Evolutionary conservation across 2,888 invertebrate genomes (phyloP).

Genomic region (Hymenopus coronatus): DNA sequence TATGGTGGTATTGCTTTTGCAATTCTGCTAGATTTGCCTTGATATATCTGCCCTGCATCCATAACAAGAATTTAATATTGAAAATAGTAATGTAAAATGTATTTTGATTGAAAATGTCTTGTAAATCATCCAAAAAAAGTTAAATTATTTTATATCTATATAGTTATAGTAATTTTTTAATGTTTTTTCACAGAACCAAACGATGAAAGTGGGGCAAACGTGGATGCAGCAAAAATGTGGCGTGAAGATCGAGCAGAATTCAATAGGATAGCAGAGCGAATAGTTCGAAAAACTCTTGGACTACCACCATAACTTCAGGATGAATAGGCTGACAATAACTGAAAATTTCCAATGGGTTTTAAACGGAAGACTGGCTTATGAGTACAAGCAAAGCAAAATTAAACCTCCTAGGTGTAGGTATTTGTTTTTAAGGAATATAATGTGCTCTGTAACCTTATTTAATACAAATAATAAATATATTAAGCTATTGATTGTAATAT

Average conservation of each 20-base stretch:
- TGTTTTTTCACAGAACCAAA: conserved; percentile 75
- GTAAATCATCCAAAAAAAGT: background rate
- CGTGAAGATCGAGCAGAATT: conserved; percentile 92
- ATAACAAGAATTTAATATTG: too few relatives aligned
- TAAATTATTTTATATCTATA: background rate
- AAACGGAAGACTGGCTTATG: background rate
- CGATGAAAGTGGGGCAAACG: conserved; percentile 98
- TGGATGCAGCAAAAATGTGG: conserved; percentile 99
- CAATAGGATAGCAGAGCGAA: conserved; percentile 84
- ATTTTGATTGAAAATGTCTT: too few relatives aligned
- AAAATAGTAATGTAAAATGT: too few relatives aligned
- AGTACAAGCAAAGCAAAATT: background rate
- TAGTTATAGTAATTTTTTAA: background rate
- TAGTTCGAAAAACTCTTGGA: conserved; percentile 88
- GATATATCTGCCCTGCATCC: too few relatives aligned
- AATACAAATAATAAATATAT: background rate
- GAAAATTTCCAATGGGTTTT: background rate
- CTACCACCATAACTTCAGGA: conserved; percentile 48
- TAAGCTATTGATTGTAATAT: background rate
- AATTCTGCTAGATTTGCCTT: too few relatives aligned
- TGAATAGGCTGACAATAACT: background rate
- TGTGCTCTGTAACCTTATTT: background rate
- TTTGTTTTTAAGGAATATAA: background rate
- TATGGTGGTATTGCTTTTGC: too few relatives aligned
- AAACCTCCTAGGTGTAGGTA: background rate